These are phyloP conservation scores for Rhea americana DNA, from an alignment of 2,113 vertebrate species.

Conservation along the genomic window DNA sequence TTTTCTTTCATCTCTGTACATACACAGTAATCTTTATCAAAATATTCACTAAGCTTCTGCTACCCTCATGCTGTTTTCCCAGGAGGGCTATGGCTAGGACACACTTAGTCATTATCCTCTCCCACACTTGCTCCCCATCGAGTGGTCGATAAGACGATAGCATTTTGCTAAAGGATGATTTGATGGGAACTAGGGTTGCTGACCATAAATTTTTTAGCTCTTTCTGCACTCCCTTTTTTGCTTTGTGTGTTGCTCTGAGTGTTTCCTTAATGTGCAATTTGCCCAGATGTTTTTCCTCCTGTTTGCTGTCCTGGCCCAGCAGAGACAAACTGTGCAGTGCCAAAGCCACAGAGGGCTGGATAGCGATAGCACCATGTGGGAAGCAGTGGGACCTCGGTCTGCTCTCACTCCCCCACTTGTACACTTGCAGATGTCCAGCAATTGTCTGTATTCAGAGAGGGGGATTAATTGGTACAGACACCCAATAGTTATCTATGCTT, in stretches of 20 bases:
- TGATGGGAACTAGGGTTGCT: conserved; percentile 17
- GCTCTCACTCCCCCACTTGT: background rate
- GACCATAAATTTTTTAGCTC: background rate
- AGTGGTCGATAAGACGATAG: background rate
- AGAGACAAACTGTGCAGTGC: background rate
- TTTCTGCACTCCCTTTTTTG: background rate
- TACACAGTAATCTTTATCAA: conserved; percentile 14
- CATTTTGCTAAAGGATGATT: conserved; percentile 30
- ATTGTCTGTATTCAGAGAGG: background rate
- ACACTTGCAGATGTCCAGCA: background rate
- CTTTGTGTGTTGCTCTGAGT: background rate
- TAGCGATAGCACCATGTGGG: rapidly evolving
- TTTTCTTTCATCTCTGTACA: background rate
- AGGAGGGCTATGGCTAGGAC: background rate
- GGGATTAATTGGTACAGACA: background rate
- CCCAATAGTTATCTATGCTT: background rate
- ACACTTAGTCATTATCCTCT: background rate
- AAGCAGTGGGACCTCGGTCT: background rate
- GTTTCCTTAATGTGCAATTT: background rate
- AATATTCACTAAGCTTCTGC: conserved; percentile 22
- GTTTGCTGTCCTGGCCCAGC: background rate
- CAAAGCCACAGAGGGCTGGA: background rate
- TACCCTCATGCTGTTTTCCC: background rate
- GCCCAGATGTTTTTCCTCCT: background rate
- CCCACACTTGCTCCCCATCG: background rate